Evolutionary conservation across 2,888 invertebrate genomes (phyloP), one percentile per base, ranked within the genome.

Genomic region (Nomada goodeniana): DNA sequence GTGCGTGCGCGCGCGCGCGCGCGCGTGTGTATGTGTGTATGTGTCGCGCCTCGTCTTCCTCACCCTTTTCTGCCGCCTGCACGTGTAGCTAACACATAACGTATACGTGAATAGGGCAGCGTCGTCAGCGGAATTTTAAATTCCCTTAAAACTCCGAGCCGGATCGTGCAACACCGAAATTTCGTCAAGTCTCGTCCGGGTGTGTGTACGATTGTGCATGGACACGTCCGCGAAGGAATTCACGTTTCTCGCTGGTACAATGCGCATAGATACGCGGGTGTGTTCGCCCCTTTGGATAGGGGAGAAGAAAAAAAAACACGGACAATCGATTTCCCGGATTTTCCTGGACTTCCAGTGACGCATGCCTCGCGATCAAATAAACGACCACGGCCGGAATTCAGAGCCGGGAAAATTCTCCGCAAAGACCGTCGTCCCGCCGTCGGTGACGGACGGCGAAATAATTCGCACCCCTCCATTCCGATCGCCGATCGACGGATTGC

Each of bases 51-150:
- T 44, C 63, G 67, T 36, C 44, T 20, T 47, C 44, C 36, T 11
- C 36, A 36, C 60, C 47, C 47, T 53, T 23, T 20, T 26, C 52
- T 59, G 69, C 36, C 63, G 63, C 44, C 67, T 53, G 61, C 57
- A 79, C 76, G 63, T 75, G 64, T 73, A 73, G 64, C 65, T 63
- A 63, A 63, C 78, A 77, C 70, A 67, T 73, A 86, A 73, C 67
- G 60, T 87, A 63, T 75, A 88, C 84, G 81, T 67, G 84, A 78
- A 82, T 80, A 80, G 80, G 69, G 76, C 69, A 77, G 83, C 84
- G 65, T 81, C 87, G 90, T 90, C 90, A 90, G 90, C 86, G 78
- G 87, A 90, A 90, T 90, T 90, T 89, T 86, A 90, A 90, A 90
- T 90, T 88, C 85, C 84, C 77, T 86, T 88, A 83, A 89, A 90